Evolutionary conservation across 2,113 vertebrate genomes (phyloP).

Genomic region (Pollachius pollachius): DNA sequence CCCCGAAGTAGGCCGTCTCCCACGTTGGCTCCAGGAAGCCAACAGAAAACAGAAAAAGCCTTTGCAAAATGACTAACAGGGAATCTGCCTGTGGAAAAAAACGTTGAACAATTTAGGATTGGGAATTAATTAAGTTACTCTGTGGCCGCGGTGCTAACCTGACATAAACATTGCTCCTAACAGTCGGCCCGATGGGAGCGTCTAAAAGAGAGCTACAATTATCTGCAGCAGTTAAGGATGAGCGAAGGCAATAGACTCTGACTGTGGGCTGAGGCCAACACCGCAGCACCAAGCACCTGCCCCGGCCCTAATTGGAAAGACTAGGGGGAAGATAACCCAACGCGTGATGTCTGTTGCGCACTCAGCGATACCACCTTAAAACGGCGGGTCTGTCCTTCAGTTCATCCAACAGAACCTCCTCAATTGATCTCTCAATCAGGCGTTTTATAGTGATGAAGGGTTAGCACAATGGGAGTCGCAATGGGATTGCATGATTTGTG

Average conservation of each 20-base stretch:
- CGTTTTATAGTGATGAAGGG: background rate
- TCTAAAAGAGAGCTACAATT: conserved; percentile 63
- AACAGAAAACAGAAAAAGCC: too few species aligned
- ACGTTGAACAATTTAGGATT: too few species aligned
- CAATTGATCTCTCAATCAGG: background rate
- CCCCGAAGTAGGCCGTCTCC: too few species aligned
- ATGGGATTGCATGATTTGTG: too few species aligned
- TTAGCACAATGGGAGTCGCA: too few species aligned
- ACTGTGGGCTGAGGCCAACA: conserved; percentile 54
- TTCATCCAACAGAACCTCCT: background rate
- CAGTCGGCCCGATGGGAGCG: conserved; percentile 46
- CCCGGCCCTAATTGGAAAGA: conserved; percentile 73
- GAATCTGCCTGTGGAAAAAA: too few species aligned
- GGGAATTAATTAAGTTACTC: conserved; percentile 15
- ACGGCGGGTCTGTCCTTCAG: conserved; percentile 26
- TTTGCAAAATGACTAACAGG: too few species aligned
- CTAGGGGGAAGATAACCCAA: conserved; percentile 67
- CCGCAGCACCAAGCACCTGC: conserved; percentile 69
- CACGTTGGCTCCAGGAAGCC: too few species aligned
- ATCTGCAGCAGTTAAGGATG: conserved; percentile 67
- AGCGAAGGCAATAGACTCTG: conserved; percentile 58
- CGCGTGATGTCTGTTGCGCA: conserved; percentile 47
- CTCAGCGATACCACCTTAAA: conserved; percentile 55
- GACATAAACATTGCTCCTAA: conserved; percentile 18
- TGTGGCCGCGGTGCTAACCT: conserved; percentile 24